Conservation (phyloP, 1,140 invertebrate genomes). For the Glossosoma conforme region DNA sequence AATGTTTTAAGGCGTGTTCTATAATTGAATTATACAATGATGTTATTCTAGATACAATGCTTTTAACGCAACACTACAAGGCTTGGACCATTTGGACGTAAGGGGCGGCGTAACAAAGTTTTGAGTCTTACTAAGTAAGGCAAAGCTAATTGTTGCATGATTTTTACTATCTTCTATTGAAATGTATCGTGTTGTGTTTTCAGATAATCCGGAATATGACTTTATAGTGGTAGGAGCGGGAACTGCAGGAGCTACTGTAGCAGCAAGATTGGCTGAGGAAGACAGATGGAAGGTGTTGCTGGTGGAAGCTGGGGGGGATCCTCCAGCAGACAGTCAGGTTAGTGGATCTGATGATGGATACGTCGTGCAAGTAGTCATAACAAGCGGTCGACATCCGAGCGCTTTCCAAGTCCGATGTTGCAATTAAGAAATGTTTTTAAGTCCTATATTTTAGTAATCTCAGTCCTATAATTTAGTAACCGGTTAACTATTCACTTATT, state of each 20-base stretch:
- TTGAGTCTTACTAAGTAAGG: not conserved
- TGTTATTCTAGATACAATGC: too few species aligned
- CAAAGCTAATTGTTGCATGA: not conserved
- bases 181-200: conserved; percentile 5
- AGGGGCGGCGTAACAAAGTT: too few species aligned
- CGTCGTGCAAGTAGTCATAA: not conserved
- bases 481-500: too few species aligned
- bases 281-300: conserved; percentile 36
- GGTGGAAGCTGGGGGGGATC: conserved; percentile 42
- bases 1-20: too few species aligned
- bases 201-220: conserved; percentile 29
- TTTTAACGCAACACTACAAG: too few species aligned
- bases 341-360: not conserved
- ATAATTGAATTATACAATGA: too few species aligned
- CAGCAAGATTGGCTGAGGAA: conserved; percentile 50
- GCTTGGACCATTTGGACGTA: too few species aligned
- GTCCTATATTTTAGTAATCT: too few species aligned
- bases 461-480: too few species aligned
- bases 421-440: conserved; percentile 5
- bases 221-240: conserved; percentile 37
- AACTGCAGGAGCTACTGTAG: conserved; percentile 48
- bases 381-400: not conserved
- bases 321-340: conserved; percentile 29
- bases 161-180: not conserved
- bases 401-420: not conserved